Evolutionary conservation across 2,113 vertebrate genomes (phyloP), one percentile per base, ranked within the genome.

Genomic region (Benitochromis conjunctus): DNA sequence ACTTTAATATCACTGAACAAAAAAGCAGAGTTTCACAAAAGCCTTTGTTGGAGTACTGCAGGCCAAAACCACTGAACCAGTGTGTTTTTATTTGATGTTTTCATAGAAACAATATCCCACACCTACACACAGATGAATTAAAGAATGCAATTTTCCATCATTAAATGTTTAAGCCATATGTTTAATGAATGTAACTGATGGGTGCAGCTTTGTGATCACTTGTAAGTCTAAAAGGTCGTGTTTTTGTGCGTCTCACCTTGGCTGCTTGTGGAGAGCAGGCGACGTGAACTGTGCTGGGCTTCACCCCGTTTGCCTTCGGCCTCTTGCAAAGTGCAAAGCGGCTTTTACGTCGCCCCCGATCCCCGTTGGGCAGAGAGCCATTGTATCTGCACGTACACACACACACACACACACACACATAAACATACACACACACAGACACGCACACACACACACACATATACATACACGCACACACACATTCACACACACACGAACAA

Each of bases 241-340:
- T 62, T n/a, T 69, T 26, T 69, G 13, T 60, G 38, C 6, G 12
- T 48, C 80, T 96, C 96, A 99, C 98, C 98, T 99, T 99, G 95
- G 98, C 98, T 95, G 98, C 98, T 95, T 99, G 99, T 83, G 98
- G 98, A 56, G 98, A 99, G 93, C 98, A 99, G 94, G 98, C 97
- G 91, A 99, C 96, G 84, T 99, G 98, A 88, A 99, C 97, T 85
- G 98, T 99, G 96, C 98, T 99, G 71, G 99, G 98, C 94, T 98
- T 99, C 94, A 99, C 99, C 92, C 99, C 98, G 80, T 98, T 99
- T 90, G 99, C 97, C 95, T 99, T 99, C 85, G 98, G 97, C 87
- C 98, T 97, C 96, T 98, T 99, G 93, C 97, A 98, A 92, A 99
- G 97, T 92, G 97, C 98, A 96, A 99, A 99, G 3, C 98, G 97